Evolutionary conservation across 2,797 vertebrate genomes (phyloP).

Genomic region (Morus bassanus): DNA sequence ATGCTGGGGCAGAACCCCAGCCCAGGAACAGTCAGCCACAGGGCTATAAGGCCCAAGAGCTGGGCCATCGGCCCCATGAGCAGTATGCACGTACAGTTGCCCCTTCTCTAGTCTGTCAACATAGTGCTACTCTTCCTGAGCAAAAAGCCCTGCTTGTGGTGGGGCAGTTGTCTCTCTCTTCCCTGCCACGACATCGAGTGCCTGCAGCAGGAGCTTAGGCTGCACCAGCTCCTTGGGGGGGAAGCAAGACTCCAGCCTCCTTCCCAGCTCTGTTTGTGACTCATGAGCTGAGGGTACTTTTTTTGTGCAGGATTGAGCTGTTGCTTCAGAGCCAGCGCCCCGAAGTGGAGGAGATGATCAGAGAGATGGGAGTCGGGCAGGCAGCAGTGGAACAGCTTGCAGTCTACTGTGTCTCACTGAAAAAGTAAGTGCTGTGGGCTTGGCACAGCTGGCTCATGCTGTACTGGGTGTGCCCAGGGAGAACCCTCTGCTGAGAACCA

Average conservation of each 20-base stretch:
- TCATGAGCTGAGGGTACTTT: background rate
- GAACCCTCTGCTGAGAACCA: background rate
- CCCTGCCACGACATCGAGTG: background rate
- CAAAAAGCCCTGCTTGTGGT: background rate
- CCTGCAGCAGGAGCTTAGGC: background rate
- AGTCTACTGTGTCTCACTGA: constrained; percentile 93
- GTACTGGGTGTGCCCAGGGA: background rate
- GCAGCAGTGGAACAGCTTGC: constrained; percentile 92
- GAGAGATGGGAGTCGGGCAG: constrained; percentile 89
- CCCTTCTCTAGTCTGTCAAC: background rate
- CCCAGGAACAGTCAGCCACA: background rate
- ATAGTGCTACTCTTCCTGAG: background rate
- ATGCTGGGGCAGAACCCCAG: background rate
- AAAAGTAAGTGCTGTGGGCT: constrained; percentile 83
- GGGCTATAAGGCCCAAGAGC: background rate
- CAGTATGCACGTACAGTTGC: background rate
- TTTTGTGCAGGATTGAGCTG: constrained; percentile 81
- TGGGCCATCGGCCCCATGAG: background rate
- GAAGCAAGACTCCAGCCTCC: background rate
- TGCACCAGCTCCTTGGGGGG: background rate
- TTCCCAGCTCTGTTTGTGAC: background rate
- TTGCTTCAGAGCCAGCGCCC: constrained; percentile 89
- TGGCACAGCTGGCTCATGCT: background rate
- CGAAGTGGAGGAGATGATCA: constrained; percentile 95
- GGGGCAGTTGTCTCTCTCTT: background rate